Evolutionary conservation across 2,888 invertebrate genomes (phyloP).

Genomic region (Hedychridium roseum): DNA sequence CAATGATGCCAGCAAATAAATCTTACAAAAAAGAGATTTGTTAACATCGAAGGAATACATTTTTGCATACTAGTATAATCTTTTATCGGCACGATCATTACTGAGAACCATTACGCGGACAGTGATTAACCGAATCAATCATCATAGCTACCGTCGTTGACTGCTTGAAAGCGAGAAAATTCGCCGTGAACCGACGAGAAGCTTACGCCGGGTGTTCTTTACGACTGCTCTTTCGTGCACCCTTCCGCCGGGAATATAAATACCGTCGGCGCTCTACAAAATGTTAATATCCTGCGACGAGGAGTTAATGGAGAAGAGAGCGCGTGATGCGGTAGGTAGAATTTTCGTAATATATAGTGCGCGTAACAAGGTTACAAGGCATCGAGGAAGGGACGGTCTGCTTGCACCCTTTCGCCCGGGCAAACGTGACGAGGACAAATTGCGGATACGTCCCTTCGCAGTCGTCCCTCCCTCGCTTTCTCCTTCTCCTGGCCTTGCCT

Average conservation of each 20-base stretch:
- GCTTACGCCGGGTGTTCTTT: conserved; percentile 42
- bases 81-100: no score
- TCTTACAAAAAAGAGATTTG: no score
- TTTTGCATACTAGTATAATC: no score
- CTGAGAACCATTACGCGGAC: no score
- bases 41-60: no score
- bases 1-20: no score
- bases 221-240: conserved; percentile 34
- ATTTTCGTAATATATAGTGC: background rate
- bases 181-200: conserved; percentile 14
- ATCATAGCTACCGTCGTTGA: no score
- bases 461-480: conserved; percentile 34
- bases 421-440: conserved; percentile 55
- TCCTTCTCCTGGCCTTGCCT: no score
- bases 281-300: conserved; percentile 50
- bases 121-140: no score
- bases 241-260: background rate
- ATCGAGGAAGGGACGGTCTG: conserved; percentile 17
- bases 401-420: conserved; percentile 34
- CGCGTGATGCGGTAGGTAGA: conserved; percentile 8
- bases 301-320: conserved; percentile 47
- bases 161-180: no score
- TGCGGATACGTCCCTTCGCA: conserved; percentile 30
- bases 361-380: conserved; percentile 39
- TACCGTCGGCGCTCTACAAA: conserved; percentile 41